phyloP scores from a whole-genome alignment of 1,140 invertebrate species.

The Drosophila saltans region DNA sequence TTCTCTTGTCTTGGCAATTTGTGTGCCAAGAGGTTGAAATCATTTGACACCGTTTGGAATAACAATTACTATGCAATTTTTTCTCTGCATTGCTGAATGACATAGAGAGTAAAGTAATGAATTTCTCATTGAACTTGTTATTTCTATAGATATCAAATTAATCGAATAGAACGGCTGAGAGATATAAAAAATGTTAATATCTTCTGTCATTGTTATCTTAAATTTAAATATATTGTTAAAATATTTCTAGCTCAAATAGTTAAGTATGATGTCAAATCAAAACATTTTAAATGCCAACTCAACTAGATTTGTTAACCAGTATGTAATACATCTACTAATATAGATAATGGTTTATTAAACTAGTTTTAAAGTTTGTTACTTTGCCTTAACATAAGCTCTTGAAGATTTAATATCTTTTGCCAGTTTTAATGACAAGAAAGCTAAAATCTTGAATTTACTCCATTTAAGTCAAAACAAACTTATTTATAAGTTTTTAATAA shows the following conservation, averaged over 20 bases:
- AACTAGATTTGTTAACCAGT: too few species aligned
- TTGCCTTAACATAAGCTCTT: too few species aligned
- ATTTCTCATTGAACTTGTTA: slow-evolving; percentile 66
- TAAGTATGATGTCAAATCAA: too few species aligned
- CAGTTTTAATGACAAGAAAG: too few species aligned
- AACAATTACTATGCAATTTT: slow-evolving; percentile 61
- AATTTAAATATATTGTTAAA: neutral
- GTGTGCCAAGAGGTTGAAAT: slow-evolving; percentile 66
- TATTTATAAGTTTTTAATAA: neutral
- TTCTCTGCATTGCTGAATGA: slow-evolving; percentile 19
- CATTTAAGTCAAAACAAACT: too few species aligned
- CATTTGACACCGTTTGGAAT: slow-evolving; percentile 70
- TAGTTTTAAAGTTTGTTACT: too few species aligned
- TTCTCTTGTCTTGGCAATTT: slow-evolving; percentile 35
- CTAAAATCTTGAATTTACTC: too few species aligned
- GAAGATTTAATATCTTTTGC: too few species aligned
- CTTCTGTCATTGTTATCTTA: neutral
- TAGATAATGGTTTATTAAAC: too few species aligned
- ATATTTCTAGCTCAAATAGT: too few species aligned
- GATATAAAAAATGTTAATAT: neutral
- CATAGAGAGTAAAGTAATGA: slow-evolving; percentile 20
- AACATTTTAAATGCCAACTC: too few species aligned
- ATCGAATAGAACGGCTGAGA: slow-evolving; percentile 37
- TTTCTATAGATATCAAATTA: slow-evolving; percentile 41
- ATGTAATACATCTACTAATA: too few species aligned